Evolutionary conservation across 2,888 invertebrate species (phyloP), one percentile per base, ranked within the genome.

Genomic region (Sarcophaga variegata): DNA sequence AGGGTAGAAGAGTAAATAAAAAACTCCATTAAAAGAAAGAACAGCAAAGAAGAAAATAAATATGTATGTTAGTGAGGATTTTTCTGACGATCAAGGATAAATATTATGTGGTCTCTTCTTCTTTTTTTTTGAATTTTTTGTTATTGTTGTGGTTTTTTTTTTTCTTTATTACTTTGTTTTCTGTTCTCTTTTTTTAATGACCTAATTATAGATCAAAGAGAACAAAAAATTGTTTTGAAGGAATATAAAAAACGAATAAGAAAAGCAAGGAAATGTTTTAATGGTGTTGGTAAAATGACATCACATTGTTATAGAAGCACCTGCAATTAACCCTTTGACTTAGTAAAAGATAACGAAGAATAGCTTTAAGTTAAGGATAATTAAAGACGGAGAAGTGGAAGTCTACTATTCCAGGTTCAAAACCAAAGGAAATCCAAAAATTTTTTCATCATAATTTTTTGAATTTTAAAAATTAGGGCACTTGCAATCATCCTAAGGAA

Each of bases 161-260:
- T 14, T 14, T 14, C 10, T 54, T 54, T 54, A 54, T 54, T 54
- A 14, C 4, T 45, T 71, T 69, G n/a, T 62, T 80, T 59, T 72
- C 80, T 67, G 14, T 84, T 75, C 69, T 66, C 67, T 72, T 77
- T 64, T 22, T 71, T 80, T 83, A 83, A 84, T 87, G 85, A 87
- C 87, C 87, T 87, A 85, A 85, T 85, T 85, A 87, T 85, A 87
- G 85, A 87, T 79, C 81, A 81, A 82, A 63, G 25, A 67, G 45
- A 11, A 17, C 14, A n/a, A n/a, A 25, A 54, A 66, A 66, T 72
- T 37, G 54, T 54, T 54, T 54, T 20, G n/a, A 54, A 54, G 14
- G 37, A 37, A 37, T 37, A 37, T 8, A 66, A 72, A 67, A 81
- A 47, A 64, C 14, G 14, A 47, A 4, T 25, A 47, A 60, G 25